Percentiles rank a stretch among this genome's conserved stretches.
Evolutionary conservation across 2,113 vertebrate species (phyloP).

Genomic region (Gallinago media): DNA sequence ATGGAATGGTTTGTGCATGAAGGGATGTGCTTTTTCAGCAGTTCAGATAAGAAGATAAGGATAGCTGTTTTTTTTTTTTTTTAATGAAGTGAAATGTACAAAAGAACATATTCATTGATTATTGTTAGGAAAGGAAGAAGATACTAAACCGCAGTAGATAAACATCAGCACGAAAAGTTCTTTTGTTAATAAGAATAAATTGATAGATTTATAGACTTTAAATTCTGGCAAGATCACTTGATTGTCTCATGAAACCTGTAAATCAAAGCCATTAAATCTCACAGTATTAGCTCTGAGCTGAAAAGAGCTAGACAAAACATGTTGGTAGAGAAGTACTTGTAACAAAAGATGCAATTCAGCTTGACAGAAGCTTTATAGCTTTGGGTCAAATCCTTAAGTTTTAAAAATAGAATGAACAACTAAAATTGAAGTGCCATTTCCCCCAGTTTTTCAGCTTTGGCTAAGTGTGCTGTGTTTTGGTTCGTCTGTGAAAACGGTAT

Average conservation of each 20-base stretch:
- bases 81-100: neutral
- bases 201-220: constrained; percentile 45
- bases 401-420: neutral
- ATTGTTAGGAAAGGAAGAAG: neutral
- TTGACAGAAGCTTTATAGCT: neutral
- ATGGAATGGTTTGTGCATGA: neutral
- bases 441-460: neutral
- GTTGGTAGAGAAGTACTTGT: neutral
- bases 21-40: neutral
- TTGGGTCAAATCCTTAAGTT: constrained; percentile 13
- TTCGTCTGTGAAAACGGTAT: neutral
- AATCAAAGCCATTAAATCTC: constrained; percentile 31
- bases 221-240: neutral
- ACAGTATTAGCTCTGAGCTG: constrained; percentile 18
- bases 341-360: constrained; percentile 21
- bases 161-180: neutral
- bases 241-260: constrained; percentile 27
- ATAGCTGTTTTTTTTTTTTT: neutral
- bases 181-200: constrained; percentile 41
- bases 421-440: neutral
- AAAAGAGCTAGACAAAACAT: constrained; percentile 45
- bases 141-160: constrained; percentile 13
- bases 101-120: neutral
- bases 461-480: neutral
- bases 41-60: constrained; percentile 14